These are phyloP conservation scores for Nymphalis io DNA, from an alignment of 1,140 invertebrate genomes.

Conservation along the genomic window DNA sequence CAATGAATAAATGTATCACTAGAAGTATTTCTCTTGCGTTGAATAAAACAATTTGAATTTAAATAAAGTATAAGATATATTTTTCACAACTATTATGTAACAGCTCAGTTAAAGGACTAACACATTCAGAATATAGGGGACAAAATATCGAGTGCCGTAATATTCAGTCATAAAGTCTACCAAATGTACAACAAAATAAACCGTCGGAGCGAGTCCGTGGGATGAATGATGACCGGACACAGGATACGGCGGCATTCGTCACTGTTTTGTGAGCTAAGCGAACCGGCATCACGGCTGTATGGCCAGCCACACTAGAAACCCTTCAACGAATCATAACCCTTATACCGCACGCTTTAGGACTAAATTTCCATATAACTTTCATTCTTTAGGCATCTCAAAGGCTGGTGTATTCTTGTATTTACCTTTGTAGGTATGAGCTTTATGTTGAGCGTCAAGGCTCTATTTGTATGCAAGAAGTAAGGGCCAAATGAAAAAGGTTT, in stretches of 20 bases:
- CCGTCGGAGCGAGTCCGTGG: conserved; percentile 23
- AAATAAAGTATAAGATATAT: neutral
- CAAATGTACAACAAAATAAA: conserved; percentile 36
- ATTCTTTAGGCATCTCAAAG: neutral
- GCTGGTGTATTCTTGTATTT: conserved; percentile 9
- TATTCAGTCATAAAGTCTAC: conserved; percentile 37
- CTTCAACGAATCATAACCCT: conserved; percentile 1
- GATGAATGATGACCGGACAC: conserved; percentile 55
- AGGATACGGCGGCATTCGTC: conserved; percentile 58
- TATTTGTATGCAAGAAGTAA: conserved; percentile 29
- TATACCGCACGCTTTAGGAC: neutral
- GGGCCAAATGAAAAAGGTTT: conserved; percentile 27
- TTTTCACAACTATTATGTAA: neutral
- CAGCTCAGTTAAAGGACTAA: neutral
- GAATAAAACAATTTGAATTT: too few species aligned
- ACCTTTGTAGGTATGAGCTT: conserved; percentile 24
- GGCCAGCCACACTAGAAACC: neutral
- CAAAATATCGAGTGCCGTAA: conserved; percentile 32
- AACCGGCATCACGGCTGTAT: conserved; percentile 19
- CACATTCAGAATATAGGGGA: neutral
- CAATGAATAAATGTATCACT: too few species aligned
- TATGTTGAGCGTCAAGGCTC: conserved; percentile 27
- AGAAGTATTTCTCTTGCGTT: too few species aligned
- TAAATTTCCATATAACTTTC: neutral
- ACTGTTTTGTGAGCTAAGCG: conserved; percentile 38